Percentiles rank a stretch among this genome's conserved stretches.
phyloP scores from a whole-genome alignment of 2,888 invertebrate species.

The Myopa tessellatipennis region DNA sequence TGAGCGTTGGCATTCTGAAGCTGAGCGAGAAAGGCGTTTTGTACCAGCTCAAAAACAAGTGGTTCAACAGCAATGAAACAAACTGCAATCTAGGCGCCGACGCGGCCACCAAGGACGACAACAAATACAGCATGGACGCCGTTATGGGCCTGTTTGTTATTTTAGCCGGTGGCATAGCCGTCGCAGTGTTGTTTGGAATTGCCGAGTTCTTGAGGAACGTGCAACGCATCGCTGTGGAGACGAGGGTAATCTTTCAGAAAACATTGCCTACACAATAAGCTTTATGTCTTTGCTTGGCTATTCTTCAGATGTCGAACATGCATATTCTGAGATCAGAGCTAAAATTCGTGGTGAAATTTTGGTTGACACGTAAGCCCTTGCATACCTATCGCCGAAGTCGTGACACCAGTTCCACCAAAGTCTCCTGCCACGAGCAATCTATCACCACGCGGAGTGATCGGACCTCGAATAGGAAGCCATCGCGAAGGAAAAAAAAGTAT shows the following conservation, averaged over 20 bases:
- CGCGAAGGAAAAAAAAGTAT: constrained; percentile 43
- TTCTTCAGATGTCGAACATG: constrained; percentile 52
- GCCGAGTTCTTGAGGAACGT: constrained; percentile 89
- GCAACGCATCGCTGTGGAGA: constrained; percentile 78
- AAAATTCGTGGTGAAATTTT: constrained; percentile 55
- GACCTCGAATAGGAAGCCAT: constrained; percentile 47
- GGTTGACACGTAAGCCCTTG: constrained; percentile 56
- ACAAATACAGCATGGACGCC: constrained; percentile 58
- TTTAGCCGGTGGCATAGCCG: constrained; percentile 77
- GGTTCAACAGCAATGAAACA: constrained; percentile 84
- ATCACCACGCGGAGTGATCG: constrained; percentile 10
- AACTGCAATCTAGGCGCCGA: constrained; percentile 16
- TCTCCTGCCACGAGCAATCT: constrained; percentile 47
- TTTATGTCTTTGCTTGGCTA: not conserved
- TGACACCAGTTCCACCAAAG: constrained; percentile 56
- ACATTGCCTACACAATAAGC: not conserved
- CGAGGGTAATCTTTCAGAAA: constrained; percentile 71
- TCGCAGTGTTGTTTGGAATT: constrained; percentile 80
- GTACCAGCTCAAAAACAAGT: constrained; percentile 83
- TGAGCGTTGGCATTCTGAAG: constrained; percentile 90
- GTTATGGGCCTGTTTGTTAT: constrained; percentile 92
- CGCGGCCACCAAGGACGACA: not conserved
- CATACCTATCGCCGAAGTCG: constrained; percentile 51
- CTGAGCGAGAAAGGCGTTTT: constrained; percentile 90
- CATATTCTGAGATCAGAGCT: constrained; percentile 55